Conservation (phyloP, 2,113 vertebrate species). For the Halcyon senegalensis region DNA sequence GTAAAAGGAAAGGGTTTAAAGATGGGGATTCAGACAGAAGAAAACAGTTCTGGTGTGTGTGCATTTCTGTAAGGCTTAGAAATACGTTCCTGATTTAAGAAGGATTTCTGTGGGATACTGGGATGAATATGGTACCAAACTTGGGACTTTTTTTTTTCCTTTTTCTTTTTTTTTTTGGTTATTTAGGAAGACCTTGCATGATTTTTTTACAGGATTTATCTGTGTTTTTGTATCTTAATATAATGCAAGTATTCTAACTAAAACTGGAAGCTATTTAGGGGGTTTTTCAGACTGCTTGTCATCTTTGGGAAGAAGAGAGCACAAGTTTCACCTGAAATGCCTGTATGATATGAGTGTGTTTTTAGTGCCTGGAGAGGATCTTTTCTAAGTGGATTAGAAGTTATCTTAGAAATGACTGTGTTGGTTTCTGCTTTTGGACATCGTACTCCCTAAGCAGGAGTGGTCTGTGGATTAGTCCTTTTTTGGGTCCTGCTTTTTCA, state of each 20-base stretch:
- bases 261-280: not conserved
- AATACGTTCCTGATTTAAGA: not conserved
- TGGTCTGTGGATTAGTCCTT: not conserved
- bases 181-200: not conserved
- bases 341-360: not conserved
- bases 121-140: not conserved
- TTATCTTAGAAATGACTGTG: not conserved
- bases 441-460: not conserved
- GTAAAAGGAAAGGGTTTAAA: not conserved
- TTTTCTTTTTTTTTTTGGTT: no score
- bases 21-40: not conserved
- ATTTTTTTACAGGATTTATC: not conserved
- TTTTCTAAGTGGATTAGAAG: not conserved
- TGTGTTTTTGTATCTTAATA: not conserved
- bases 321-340: not conserved
- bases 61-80: not conserved
- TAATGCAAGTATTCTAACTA: not conserved
- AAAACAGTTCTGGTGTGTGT: not conserved
- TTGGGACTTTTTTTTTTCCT: not conserved
- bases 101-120: not conserved
- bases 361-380: not conserved
- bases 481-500: not conserved
- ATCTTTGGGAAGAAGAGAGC: not conserved
- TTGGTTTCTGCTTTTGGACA: not conserved
- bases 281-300: not conserved